Base-by-base conservation (phyloP, 2,888 invertebrate species). In the Hyposoter dolosus region DNA sequence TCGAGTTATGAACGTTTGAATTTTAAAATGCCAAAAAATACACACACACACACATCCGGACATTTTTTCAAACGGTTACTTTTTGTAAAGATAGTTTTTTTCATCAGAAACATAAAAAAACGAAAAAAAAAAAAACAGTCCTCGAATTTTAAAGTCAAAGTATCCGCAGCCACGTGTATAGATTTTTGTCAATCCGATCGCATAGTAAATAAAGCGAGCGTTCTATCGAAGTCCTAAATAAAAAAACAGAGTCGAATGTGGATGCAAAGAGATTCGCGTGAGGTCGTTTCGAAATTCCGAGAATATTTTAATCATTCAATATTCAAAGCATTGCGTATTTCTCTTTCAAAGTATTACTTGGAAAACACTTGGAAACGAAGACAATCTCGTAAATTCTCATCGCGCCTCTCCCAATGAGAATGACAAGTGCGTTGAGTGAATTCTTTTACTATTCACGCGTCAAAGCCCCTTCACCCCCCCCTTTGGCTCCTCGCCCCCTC, bases 261-360 rank as follows among this genome's bases (percentile, higher is more conserved):
- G 19, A 68, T 43, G 12, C 15, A 6, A 6, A 28, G 17, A 66
- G 17, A 28, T 63, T 17, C 45, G 35, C 28, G 71, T 76, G 83
- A 80, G 79, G 85, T 56, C 43, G 53, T 72, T 83, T 83, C 56
- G 56, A 68, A 80, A 79, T 85, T 83, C 83, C 60, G 15, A 75
- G 85, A 85, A 85, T 69, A 63, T 63, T 68, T 23, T 32, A 69
- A 53, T 45, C 56, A 81, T 65, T 19, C 40, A 75, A 72, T 45
- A 63, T 50, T 60, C 19, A 45, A 45, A 68, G 63, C 68, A 83
- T 83, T 85, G 79, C 85, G 85, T 85, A 79, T 83, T 83, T 75
- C 45, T 45, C 28, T 35, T 35, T 17, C 23, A 43, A 17, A 82
- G 85, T 72, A 65, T 32, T 71, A 82, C 82, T 79, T 12, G 53